These are phyloP conservation scores for Trichacis sp. DNA, from an alignment of 2,888 invertebrate species.

Conservation along the genomic window DNA sequence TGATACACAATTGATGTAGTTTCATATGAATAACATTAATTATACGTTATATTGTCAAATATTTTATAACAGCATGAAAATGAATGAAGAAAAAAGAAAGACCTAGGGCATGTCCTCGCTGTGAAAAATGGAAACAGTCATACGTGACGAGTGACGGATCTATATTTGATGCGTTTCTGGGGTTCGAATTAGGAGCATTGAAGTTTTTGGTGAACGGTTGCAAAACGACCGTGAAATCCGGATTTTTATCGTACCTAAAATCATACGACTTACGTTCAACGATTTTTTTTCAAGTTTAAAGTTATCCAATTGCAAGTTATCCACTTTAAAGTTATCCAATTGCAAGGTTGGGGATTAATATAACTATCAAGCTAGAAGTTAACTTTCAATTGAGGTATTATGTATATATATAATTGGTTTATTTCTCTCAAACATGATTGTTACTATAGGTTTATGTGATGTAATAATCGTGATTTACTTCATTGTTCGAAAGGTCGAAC, in stretches of 20 bases:
- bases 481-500: too few relatives aligned
- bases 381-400: too few relatives aligned
- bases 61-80: too few relatives aligned
- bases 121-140: conserved; percentile 85
- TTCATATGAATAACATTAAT: too few relatives aligned
- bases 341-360: too few relatives aligned
- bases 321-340: neutral
- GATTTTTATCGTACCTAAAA: conserved; percentile 74
- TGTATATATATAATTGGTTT: too few relatives aligned
- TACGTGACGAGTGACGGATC: conserved; percentile 80
- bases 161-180: conserved; percentile 69
- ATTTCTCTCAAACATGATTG: too few relatives aligned
- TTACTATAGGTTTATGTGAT: too few relatives aligned
- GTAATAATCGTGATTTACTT: too few relatives aligned
- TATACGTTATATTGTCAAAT: too few relatives aligned
- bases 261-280: neutral
- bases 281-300: neutral
- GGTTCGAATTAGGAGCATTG: conserved; percentile 73
- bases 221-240: conserved; percentile 79
- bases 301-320: neutral
- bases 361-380: too few relatives aligned
- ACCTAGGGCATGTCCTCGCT: conserved; percentile 84
- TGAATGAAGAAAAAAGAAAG: conserved; percentile 47
- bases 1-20: too few relatives aligned
- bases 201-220: conserved; percentile 81